Evolutionary conservation across 2,113 vertebrate genomes (phyloP), one percentile per base, ranked within the genome.

Genomic region (Tetrax tetrax): DNA sequence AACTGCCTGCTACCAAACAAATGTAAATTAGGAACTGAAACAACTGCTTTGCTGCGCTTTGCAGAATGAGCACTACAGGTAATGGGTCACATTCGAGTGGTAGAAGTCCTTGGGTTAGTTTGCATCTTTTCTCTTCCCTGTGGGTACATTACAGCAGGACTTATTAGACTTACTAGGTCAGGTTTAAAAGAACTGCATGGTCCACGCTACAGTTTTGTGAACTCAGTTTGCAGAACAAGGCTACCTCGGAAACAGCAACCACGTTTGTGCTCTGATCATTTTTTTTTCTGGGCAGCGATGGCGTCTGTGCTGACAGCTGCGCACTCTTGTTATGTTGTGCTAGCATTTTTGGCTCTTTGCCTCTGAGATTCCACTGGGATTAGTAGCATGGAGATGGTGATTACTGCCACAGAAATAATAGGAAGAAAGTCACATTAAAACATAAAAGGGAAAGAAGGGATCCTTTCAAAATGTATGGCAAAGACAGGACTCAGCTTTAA

Each of bases 301-400:
- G 82, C 3, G n/a, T 54, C 50, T 53, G 35, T 63, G 75, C 85
- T 92, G 84, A 82, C 79, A 59, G 90, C 85, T 83, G 82, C 85
- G 93, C 72, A 6, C 71, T 86, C 75, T 24, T 74, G 54, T 57
- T 59, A 64, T 79, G 87, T 82, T 92, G 56, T 81, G 79, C 90
- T 60, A 51, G 83, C 22, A 35, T 48, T 92, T 95, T 59, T 95
- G 93, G 92, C 90, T 83, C 93, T 92, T 80, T 87, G 93, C 89
- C 91, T 70, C 83, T 71, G 79, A 96, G 90, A 96, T 95, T 94
- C 90, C 95, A 89, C 85, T 87, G 75, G 86, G 88, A 96, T 93
- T 94, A 95, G 59, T 41, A 91, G 79, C 85, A 66, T 33, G 77
- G 92, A 89, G 69, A 75, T 87, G 72, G 83, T 71, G 89, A 89